Base-by-base conservation (phyloP, 1,140 invertebrate species). In the Diabrotica virgifera region DNA sequence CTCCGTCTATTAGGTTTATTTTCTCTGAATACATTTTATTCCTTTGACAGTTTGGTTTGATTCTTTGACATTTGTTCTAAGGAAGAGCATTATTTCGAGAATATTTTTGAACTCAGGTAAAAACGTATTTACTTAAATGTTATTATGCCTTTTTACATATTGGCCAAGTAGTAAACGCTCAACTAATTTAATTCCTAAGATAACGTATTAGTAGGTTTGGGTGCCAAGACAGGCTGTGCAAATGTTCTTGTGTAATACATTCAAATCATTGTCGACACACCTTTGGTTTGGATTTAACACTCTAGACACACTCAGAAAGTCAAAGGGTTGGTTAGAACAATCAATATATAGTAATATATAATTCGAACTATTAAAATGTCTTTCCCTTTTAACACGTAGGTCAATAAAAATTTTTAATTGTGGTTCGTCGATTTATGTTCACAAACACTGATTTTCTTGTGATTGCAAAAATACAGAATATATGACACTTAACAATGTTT, bases 171-270 rank as follows among this genome's bases (percentile, higher is more conserved):
- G 40, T 46, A 46, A n/a, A 46, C n/a, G 40, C 40, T 46, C 40
- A 46, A 46, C 40, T 46, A 46, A 46, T 46, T 8, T 46, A 46
- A 24, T 59, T 12, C 8, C 12, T 54, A 54, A 35, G 24, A 24
- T 46, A n/a, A 59, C 10, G 36, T 68, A n/a, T n/a, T n/a, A n/a
- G n/a, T n/a, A 65, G 65, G 57, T 58, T 63, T 55, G 61, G 62
- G 69, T 71, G 75, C 76, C 76, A 76, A 77, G 64, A 67, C 57
- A 75, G 74, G 76, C 74, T 76, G 76, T 74, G 72, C 67, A 59
- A 71, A 63, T 65, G 62, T 64, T 72, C 69, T 52, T 46, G 53
- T 24, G 38, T 6, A 14, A 57, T 36, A 55, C 24, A 24, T 52
- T 50, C 14, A 38, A 4, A 7, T 37, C 62, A 12, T 11, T 57